Percentiles rank a stretch among this genome's conserved stretches.
Evolutionary conservation across 35 echinoderm and acorn worm species (phyloP).

Genomic region (Eucidaris tribuloides): DNA sequence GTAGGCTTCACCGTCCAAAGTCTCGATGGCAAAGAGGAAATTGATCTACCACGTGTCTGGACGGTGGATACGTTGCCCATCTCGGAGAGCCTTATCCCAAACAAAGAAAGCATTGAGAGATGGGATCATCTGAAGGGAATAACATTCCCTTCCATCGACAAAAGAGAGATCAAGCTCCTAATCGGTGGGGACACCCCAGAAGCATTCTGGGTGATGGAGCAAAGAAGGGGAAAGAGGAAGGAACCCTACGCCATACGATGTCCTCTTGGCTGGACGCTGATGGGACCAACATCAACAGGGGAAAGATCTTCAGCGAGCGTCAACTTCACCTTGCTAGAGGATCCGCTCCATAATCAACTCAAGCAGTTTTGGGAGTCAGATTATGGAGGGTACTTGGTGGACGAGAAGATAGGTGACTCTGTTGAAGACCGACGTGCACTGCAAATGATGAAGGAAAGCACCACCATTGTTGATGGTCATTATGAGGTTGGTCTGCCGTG

Average conservation of each 20-base stretch:
- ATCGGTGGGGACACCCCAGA: slow-evolving; percentile 43
- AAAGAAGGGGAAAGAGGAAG: neutral
- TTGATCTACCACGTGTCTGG: neutral
- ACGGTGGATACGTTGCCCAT: neutral
- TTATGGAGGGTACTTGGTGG: neutral
- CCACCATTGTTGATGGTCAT: slow-evolving; percentile 10
- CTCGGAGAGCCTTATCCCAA: neutral
- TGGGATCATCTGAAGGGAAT: slow-evolving; percentile 27
- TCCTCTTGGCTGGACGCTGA: slow-evolving; percentile 34
- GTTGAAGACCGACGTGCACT: neutral
- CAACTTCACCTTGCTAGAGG: neutral
- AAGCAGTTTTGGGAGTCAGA: slow-evolving; percentile 4
- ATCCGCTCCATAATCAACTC: neutral
- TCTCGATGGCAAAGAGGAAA: slow-evolving; percentile 1
- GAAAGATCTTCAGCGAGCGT: neutral
- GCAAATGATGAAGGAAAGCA: neutral
- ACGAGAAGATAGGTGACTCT: neutral
- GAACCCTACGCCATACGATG: slow-evolving; percentile 27
- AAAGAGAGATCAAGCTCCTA: slow-evolving; percentile 9
- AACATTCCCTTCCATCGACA: neutral
- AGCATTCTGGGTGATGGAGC: slow-evolving; percentile 2
- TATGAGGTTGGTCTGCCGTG: slow-evolving; percentile 29
- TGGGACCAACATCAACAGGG: slow-evolving; percentile 6
- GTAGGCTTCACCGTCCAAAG: neutral
- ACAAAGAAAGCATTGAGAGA: neutral